Base-by-base conservation (phyloP, 2,888 invertebrate species). In the Lasioglossum figueresi region DNA sequence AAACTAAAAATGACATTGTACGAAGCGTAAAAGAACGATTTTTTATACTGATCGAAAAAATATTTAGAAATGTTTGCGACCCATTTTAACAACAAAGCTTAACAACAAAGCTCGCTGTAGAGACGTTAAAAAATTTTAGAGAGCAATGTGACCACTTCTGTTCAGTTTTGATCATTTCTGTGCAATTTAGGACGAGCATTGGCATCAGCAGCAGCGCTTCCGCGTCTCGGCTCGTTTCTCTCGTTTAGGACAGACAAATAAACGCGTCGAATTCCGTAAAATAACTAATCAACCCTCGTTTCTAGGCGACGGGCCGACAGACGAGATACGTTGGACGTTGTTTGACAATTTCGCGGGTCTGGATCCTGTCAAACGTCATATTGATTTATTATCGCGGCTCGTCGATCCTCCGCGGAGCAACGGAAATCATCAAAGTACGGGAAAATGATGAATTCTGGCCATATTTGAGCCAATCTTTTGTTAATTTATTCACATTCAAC, bases 221-320 rank as follows among this genome's bases (percentile, higher is more conserved):
- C 31, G 78, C 8, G 37, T 23, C 34, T 56, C 56, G 14, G 43
- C 40, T 72, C 59, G 31, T 59, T 72, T 19, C 52, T 52, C 77
- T 37, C 12, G 16, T 71, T 10, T 23, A n/a, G 37, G n/a, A 79
- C 23, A n/a, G 43, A 10, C 72, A 79, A 79, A 79, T 72, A 79
- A 79, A 79, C 79, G 34, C n/a, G 6, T 34, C 43, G 34, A 76
- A 66, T 63, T 48, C 66, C 43, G 66, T 43, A 45, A 40, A 77
- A 77, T 68, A 73, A 79, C 56, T 73, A 63, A 79, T 73, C 76
- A 43, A 6, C 59, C 31, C 12, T n/a, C 45, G 45, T 37, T 73
- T n/a, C 34, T 5, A 14, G 34, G 56, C 43, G 73, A 43, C 40
- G 23, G 73, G n/a, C 66, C 23, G 16, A 34, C 48, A 45, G 19